These are phyloP conservation scores for Calliphora vomitoria DNA, from an alignment of 2,888 invertebrate species.

Conservation along the genomic window DNA sequence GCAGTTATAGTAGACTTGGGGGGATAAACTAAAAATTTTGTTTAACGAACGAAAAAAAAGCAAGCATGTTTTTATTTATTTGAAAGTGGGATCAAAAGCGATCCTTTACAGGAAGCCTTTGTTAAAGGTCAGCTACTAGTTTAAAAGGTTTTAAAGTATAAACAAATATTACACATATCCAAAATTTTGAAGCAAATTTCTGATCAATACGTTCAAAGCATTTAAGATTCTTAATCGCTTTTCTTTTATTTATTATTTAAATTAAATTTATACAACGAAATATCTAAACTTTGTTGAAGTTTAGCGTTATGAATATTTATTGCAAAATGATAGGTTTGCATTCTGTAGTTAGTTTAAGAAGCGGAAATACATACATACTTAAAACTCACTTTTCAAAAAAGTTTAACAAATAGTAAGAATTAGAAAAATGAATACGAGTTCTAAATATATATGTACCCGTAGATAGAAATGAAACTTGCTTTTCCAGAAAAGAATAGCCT, in stretches of 20 bases:
- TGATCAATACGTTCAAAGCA: constrained; percentile 60
- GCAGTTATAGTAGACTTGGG: constrained; percentile 1
- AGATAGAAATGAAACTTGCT: background rate
- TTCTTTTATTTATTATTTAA: background rate
- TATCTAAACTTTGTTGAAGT: constrained; percentile 2
- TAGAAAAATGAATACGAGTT: background rate
- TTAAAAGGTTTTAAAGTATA: background rate
- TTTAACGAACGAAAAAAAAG: background rate
- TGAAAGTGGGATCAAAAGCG: background rate
- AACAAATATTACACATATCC: background rate
- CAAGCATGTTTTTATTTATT: constrained; percentile 21
- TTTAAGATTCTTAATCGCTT: background rate
- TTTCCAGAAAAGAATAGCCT: background rate
- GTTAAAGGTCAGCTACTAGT: background rate
- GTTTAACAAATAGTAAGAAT: background rate
- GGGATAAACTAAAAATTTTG: constrained; percentile 18
- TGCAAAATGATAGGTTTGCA: constrained; percentile 27
- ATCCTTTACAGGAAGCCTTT: background rate
- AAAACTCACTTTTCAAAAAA: background rate
- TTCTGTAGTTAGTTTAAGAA: background rate
- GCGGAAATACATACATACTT: background rate
- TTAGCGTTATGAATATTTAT: constrained; percentile 49
- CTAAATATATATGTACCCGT: background rate
- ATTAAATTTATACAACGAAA: constrained; percentile 13
- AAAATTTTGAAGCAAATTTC: constrained; percentile 22